Percentiles rank a stretch among this genome's conserved stretches.
Evolutionary conservation across 2,113 vertebrate species (phyloP).

Genomic region (Craseonycteris thonglongyai): DNA sequence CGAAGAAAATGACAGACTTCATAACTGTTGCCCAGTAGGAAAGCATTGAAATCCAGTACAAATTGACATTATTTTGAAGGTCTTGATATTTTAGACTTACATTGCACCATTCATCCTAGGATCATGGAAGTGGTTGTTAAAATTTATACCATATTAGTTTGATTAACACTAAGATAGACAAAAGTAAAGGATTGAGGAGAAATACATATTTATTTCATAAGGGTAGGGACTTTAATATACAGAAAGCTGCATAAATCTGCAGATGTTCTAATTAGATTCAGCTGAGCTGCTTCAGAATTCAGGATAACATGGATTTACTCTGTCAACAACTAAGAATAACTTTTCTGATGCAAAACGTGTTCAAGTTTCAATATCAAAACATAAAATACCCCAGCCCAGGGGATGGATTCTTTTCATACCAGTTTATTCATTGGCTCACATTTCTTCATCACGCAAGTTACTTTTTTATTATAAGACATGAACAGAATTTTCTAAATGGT

Average conservation of each 20-base stretch:
- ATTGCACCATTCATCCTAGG: constrained; percentile 21
- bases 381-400: constrained; percentile 55
- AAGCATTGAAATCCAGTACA: background rate
- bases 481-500: constrained; percentile 12
- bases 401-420: constrained; percentile 45
- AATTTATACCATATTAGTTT: constrained; percentile 64
- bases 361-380: constrained; percentile 57
- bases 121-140: constrained; percentile 57
- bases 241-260: constrained; percentile 67
- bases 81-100: constrained; percentile 33
- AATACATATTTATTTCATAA: constrained; percentile 71
- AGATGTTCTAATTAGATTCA: constrained; percentile 72
- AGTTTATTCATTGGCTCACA: constrained; percentile 38
- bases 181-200: constrained; percentile 54
- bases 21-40: constrained; percentile 22
- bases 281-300: constrained; percentile 52
- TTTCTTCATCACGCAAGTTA: background rate
- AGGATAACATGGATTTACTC: constrained; percentile 64
- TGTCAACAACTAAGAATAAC: constrained; percentile 64
- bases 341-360: constrained; percentile 62
- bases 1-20: background rate
- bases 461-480: constrained; percentile 28
- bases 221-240: constrained; percentile 50
- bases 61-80: constrained; percentile 20
- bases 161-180: constrained; percentile 56